Percentiles rank a stretch among this genome's conserved stretches.
These are phyloP conservation scores for Recurvirostra avosetta DNA, from an alignment of 2,113 vertebrate species.

Conservation along the genomic window DNA sequence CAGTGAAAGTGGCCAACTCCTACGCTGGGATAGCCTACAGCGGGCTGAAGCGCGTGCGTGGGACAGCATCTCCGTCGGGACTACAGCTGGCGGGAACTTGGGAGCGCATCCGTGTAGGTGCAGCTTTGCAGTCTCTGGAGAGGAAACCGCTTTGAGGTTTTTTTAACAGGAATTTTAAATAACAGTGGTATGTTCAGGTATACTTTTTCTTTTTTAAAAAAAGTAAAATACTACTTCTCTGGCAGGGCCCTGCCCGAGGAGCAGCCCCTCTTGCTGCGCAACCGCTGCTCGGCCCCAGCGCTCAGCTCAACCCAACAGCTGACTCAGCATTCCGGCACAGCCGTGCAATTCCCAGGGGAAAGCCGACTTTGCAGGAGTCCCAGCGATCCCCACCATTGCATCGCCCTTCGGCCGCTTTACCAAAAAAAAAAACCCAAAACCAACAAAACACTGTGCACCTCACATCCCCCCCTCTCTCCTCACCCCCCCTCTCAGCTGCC, in stretches of 20 bases:
- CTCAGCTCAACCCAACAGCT: background rate
- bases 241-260: background rate
- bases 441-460: too few relatives aligned
- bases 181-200: accelerated
- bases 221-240: accelerated
- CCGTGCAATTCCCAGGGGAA: background rate
- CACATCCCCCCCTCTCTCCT: background rate
- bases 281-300: background rate
- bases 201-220: too few relatives aligned
- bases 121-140: accelerated
- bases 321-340: background rate
- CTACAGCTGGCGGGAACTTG: accelerated
- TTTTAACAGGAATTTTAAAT: background rate
- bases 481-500: background rate
- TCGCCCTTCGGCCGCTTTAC: background rate
- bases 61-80: background rate
- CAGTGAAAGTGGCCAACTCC: background rate
- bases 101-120: accelerated
- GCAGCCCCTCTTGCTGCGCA: background rate
- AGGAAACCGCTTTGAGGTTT: accelerated
- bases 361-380: background rate
- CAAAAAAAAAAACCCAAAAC: too few relatives aligned
- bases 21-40: accelerated
- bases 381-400: background rate
- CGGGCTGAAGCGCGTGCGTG: background rate